These are phyloP conservation scores for Trichogramma pretiosum DNA, from an alignment of 1,140 invertebrate species.

Conservation along the genomic window DNA sequence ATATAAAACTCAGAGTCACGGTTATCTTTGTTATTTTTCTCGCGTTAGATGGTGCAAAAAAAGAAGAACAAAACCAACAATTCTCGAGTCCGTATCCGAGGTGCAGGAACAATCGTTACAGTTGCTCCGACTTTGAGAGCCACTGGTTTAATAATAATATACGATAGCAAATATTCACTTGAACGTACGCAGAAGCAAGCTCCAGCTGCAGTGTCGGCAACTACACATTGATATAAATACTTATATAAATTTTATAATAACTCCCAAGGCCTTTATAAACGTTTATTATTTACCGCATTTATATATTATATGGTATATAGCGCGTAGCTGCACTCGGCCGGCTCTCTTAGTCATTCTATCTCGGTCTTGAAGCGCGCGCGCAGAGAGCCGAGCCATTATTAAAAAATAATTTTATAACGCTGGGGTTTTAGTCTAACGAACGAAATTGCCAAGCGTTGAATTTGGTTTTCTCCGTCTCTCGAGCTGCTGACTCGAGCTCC, in stretches of 20 bases:
- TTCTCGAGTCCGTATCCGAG: too few species aligned
- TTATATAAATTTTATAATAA: slow-evolving; percentile 47
- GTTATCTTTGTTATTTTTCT: too few species aligned
- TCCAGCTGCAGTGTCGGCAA: too few species aligned
- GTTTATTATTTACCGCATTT: slow-evolving; percentile 48
- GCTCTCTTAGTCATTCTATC: slow-evolving; percentile 6
- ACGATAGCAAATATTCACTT: slow-evolving; percentile 46
- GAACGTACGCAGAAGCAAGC: slow-evolving; percentile 37
- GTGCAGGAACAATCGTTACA: too few species aligned
- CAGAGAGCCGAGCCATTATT: slow-evolving; percentile 35
- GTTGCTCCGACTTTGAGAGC: too few species aligned
- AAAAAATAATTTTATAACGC: slow-evolving; percentile 38
- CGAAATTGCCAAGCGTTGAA: slow-evolving; percentile 32
- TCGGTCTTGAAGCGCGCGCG: slow-evolving; percentile 1
- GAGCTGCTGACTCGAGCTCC: not conserved
- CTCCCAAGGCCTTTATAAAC: slow-evolving; percentile 47
- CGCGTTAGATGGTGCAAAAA: too few species aligned
- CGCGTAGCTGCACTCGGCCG: slow-evolving; percentile 29
- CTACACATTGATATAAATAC: slow-evolving; percentile 10
- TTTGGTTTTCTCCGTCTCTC: slow-evolving; percentile 26
- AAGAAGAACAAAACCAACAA: too few species aligned
- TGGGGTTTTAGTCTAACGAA: slow-evolving; percentile 32
- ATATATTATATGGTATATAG: slow-evolving; percentile 40
- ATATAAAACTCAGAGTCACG: too few species aligned
- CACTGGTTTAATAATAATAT: slow-evolving; percentile 48